These are phyloP conservation scores for Oryctes rhinoceros DNA, from an alignment of 1,140 invertebrate species.

Conservation along the genomic window DNA sequence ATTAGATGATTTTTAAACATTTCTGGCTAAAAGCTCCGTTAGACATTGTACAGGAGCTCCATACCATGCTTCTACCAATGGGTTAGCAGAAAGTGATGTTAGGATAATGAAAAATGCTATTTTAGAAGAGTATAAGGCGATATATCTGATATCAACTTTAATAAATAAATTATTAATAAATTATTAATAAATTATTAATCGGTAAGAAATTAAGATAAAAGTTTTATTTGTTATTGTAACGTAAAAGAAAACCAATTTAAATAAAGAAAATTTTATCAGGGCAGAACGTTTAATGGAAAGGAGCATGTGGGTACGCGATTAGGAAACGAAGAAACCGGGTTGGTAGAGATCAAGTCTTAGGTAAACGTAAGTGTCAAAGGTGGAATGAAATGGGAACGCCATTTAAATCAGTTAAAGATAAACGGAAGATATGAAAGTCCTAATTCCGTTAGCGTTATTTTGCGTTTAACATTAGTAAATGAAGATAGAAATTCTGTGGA, in stretches of 20 bases:
- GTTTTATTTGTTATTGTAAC: conserved; percentile 6
- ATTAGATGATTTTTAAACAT: conserved; percentile 54
- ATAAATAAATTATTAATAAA: too few relatives aligned
- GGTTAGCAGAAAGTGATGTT: conserved; percentile 59
- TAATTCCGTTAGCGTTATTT: too few relatives aligned
- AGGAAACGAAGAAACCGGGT: too few relatives aligned
- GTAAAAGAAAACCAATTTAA: not conserved
- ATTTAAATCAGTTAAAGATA: too few relatives aligned
- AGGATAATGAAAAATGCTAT: conserved; percentile 55
- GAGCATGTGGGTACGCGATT: too few relatives aligned
- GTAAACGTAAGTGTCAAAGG: too few relatives aligned
- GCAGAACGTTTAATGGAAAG: not conserved
- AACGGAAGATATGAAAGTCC: too few relatives aligned
- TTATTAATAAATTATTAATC: not conserved
- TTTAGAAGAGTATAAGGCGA: conserved; percentile 1
- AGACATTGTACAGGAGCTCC: conserved; percentile 55
- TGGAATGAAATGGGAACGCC: too few relatives aligned
- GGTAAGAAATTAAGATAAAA: conserved; percentile 23
- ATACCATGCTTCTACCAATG: conserved; percentile 58
- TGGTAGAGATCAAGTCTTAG: not conserved
- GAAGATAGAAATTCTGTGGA: too few relatives aligned
- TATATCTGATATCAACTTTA: not conserved
- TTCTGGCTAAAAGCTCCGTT: conserved; percentile 53
- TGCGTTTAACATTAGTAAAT: too few relatives aligned
- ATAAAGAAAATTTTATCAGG: not conserved